Evolutionary conservation across 2,888 invertebrate species (phyloP).

Genomic region (Tortrix viridana): DNA sequence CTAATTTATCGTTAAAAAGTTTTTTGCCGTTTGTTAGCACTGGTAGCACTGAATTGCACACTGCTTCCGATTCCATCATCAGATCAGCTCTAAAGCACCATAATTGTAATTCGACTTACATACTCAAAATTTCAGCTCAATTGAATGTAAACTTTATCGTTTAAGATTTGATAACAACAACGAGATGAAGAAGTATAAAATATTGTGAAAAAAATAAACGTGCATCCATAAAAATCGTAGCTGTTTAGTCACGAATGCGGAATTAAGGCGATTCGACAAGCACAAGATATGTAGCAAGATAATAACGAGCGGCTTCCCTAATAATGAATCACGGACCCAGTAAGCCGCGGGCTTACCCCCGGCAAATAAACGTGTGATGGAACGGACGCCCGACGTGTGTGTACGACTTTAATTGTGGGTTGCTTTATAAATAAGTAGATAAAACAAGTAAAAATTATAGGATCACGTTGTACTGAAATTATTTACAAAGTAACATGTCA

Average conservation of each 20-base stretch:
- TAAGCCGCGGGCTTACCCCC: constrained; percentile 6
- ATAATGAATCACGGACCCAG: constrained; percentile 8
- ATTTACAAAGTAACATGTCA: too few species aligned
- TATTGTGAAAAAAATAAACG: not conserved
- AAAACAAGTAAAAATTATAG: not conserved
- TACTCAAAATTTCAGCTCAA: too few species aligned
- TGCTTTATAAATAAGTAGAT: not conserved
- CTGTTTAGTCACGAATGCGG: not conserved
- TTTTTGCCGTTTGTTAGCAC: too few species aligned
- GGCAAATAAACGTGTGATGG: constrained; percentile 2
- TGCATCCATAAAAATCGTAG: not conserved
- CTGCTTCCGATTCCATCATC: too few species aligned
- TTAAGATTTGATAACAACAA: not conserved
- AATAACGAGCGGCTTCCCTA: constrained; percentile 4
- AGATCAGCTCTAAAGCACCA: too few species aligned
- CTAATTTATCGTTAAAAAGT: too few species aligned
- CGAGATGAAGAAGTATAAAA: too few species aligned
- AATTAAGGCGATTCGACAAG: not conserved
- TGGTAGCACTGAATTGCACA: too few species aligned
- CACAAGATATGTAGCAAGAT: not conserved
- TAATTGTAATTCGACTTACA: too few species aligned
- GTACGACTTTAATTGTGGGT: not conserved
- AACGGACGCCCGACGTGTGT: constrained; percentile 7
- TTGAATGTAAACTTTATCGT: too few species aligned
- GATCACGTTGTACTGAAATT: too few species aligned